phyloP scores from a whole-genome alignment of 2,797 vertebrate genomes.

The Rhinichthys osculus region DNA sequence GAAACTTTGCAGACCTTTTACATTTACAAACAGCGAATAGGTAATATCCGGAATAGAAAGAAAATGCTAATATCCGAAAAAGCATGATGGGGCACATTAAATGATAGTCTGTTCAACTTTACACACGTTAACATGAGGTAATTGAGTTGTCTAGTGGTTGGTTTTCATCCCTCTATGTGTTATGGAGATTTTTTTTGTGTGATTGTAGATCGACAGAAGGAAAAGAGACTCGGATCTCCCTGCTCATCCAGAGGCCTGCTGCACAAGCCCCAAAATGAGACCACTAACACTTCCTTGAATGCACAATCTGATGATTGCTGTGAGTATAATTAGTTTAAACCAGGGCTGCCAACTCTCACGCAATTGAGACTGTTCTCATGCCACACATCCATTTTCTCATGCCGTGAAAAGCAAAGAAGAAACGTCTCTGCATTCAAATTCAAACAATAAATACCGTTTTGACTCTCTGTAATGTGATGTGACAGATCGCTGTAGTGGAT shows the following conservation, averaged over 20 bases:
- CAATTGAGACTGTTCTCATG: too few relatives aligned
- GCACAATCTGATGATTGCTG: conserved; percentile 51
- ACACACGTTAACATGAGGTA: conserved; percentile 3
- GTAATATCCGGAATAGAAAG: background rate
- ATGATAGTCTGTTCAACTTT: background rate
- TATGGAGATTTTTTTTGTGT: conserved; percentile 8
- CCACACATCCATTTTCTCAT: too few relatives aligned
- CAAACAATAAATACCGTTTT: too few relatives aligned
- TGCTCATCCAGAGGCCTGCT: conserved; percentile 27
- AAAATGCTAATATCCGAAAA: background rate
- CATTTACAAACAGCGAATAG: background rate
- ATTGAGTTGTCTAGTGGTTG: background rate
- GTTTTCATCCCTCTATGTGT: background rate
- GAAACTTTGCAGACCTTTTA: background rate
- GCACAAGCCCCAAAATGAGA: conserved; percentile 12
- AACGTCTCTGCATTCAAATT: too few relatives aligned
- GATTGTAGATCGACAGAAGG: conserved; percentile 40
- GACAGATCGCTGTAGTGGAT: too few relatives aligned
- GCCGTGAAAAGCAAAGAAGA: too few relatives aligned
- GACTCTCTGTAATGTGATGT: too few relatives aligned
- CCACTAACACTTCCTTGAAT: conserved; percentile 32
- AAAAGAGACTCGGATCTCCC: conserved; percentile 18
- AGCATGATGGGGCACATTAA: background rate
- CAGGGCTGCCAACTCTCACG: too few relatives aligned
- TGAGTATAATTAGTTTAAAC: conserved; percentile 40